phyloP scores from a whole-genome alignment of 2,888 invertebrate species.

The Drosophila infuscata region DNA sequence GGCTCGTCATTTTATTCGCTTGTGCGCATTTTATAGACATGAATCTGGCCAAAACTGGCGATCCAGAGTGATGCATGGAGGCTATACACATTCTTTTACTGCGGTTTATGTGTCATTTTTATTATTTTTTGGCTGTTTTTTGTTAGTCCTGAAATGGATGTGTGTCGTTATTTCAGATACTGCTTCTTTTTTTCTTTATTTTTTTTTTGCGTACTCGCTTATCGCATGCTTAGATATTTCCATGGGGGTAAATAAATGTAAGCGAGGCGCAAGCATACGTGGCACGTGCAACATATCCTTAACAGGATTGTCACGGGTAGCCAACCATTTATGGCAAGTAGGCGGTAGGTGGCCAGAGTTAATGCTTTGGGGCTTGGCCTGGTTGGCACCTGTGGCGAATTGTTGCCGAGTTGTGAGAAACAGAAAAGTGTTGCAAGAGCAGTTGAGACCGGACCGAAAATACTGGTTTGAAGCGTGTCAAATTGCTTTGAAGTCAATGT shows the following conservation, averaged over 20 bases:
- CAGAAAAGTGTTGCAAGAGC: slow-evolving; percentile 70
- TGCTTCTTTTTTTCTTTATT: neutral
- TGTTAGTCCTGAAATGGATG: slow-evolving; percentile 27
- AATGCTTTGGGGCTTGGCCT: slow-evolving; percentile 17
- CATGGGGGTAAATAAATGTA: slow-evolving; percentile 37
- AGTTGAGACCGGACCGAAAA: slow-evolving; percentile 32
- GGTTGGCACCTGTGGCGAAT: slow-evolving; percentile 63
- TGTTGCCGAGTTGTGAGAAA: slow-evolving; percentile 25
- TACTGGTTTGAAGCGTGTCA: slow-evolving; percentile 71
- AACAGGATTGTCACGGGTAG: slow-evolving; percentile 16
- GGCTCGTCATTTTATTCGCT: slow-evolving; percentile 51
- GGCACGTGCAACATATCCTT: slow-evolving; percentile 47
- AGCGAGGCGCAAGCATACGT: slow-evolving; percentile 17
- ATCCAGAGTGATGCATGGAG: slow-evolving; percentile 34
- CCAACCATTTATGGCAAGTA: slow-evolving; percentile 8
- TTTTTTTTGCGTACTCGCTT: slow-evolving; percentile 10
- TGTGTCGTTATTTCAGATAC: slow-evolving; percentile 32
- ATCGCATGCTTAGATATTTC: slow-evolving; percentile 40
- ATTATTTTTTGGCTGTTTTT: slow-evolving; percentile 3
- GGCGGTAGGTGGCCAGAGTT: slow-evolving; percentile 5
- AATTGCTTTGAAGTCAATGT: slow-evolving; percentile 50
- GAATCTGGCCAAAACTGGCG: slow-evolving; percentile 37
- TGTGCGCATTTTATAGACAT: slow-evolving; percentile 68
- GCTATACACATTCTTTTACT: slow-evolving; percentile 26
- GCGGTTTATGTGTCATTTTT: slow-evolving; percentile 49